These are phyloP conservation scores for Drosophila borborema DNA, from an alignment of 2,888 invertebrate genomes.

Conservation along the genomic window DNA sequence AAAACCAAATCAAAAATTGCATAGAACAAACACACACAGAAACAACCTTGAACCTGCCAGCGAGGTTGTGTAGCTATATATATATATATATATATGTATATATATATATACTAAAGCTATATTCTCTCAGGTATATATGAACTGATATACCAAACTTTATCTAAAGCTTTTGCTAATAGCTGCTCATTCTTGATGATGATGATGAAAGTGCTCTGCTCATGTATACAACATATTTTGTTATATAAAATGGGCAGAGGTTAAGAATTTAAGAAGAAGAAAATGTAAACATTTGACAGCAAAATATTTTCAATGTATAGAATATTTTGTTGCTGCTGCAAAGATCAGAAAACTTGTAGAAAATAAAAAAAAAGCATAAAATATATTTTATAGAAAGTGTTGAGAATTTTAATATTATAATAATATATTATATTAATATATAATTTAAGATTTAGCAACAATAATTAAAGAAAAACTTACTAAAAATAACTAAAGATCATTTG, in stretches of 20 bases:
- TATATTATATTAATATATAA: not conserved
- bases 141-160: conserved; percentile 7
- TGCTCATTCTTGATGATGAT: not conserved
- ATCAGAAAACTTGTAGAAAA: not conserved
- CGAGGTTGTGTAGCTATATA: conserved; percentile 55
- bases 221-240: conserved; percentile 23
- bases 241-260: not conserved
- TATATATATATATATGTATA: not conserved
- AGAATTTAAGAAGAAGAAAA: conserved; percentile 4
- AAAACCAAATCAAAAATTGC: conserved; percentile 41
- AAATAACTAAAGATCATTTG: too few relatives aligned
- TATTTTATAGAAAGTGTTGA: not conserved
- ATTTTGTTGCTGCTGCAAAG: not conserved
- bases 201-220: conserved; percentile 13
- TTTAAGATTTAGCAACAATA: not conserved
- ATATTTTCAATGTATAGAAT: not conserved
- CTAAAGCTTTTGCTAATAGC: conserved; percentile 37
- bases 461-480: too few relatives aligned
- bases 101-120: not conserved
- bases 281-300: conserved; percentile 1
- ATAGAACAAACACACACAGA: conserved; percentile 39
- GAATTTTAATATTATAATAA: not conserved
- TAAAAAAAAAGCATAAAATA: not conserved
- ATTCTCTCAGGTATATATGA: not conserved
- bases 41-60: conserved; percentile 73